Conservation (phyloP, 2,797 vertebrate species). For the Margarornis squamiger region DNA sequence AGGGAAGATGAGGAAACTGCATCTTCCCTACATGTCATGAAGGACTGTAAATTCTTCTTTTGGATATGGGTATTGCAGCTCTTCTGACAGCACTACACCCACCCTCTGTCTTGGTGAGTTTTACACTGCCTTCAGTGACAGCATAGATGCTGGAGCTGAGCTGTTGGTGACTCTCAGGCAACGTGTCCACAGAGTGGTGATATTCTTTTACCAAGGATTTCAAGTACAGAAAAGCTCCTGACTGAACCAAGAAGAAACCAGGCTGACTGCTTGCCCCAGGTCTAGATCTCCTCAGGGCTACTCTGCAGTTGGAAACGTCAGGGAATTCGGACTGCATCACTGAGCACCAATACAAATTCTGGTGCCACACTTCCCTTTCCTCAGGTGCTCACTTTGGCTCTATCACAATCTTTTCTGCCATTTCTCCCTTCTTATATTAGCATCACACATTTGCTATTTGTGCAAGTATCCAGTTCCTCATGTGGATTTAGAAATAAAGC, state of each 20-base stretch:
- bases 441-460: neutral
- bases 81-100: neutral
- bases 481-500: neutral
- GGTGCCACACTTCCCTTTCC: neutral
- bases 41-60: neutral
- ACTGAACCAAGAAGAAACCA: neutral
- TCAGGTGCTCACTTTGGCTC: neutral
- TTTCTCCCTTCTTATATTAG: neutral
- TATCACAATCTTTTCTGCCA: neutral
- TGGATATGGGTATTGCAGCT: neutral
- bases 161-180: neutral
- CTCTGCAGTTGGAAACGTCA: neutral
- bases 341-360: neutral
- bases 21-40: neutral
- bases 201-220: neutral
- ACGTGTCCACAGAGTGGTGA: neutral
- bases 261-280: neutral
- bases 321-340: neutral
- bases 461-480: neutral
- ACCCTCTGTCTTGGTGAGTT: neutral
- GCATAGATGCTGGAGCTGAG: neutral
- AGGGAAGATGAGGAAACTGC: neutral
- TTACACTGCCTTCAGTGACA: neutral
- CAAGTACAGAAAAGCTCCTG: neutral
- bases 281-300: neutral